A percentile compares a stretch with the other conserved stretches of the same genome.
Evolutionary conservation across 2,888 invertebrate species (phyloP).

Genomic region (Eulithis testata): DNA sequence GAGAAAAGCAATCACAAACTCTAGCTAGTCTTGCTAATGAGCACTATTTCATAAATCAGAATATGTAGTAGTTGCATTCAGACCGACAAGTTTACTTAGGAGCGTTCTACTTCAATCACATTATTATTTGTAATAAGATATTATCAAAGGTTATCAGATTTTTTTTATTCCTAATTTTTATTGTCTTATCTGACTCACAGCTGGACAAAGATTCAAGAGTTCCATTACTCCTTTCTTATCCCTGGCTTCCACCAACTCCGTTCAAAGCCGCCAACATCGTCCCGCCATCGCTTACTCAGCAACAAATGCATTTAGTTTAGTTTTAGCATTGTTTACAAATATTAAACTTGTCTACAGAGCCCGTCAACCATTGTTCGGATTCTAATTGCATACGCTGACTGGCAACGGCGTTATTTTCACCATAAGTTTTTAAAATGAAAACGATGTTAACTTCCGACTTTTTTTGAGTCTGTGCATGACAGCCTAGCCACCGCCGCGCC

Average conservation of each 20-base stretch:
- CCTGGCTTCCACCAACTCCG: no score
- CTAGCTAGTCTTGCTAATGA: slow-evolving; percentile 24
- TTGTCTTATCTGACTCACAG: no score
- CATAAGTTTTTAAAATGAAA: not conserved
- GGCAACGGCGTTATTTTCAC: not conserved
- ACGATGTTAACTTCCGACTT: not conserved
- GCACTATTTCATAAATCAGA: slow-evolving; percentile 8
- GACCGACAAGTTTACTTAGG: not conserved
- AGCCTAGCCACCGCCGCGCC: no score
- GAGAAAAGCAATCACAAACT: slow-evolving; percentile 28
- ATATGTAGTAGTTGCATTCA: slow-evolving; percentile 3
- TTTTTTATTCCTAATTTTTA: no score
- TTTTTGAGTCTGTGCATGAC: not conserved
- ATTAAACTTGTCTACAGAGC: not conserved
- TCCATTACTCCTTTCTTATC: no score
- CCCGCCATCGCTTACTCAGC: no score
- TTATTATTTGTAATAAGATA: no score
- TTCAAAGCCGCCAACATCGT: no score
- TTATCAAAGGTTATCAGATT: no score
- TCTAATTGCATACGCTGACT: not conserved
- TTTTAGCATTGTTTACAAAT: not conserved
- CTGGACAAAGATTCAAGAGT: no score
- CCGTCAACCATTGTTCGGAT: not conserved
- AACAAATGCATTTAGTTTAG: not conserved
- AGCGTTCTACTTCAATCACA: no score